Evolutionary conservation across 2,113 vertebrate genomes (phyloP).

Genomic region (Cephalopholis sonnerati): DNA sequence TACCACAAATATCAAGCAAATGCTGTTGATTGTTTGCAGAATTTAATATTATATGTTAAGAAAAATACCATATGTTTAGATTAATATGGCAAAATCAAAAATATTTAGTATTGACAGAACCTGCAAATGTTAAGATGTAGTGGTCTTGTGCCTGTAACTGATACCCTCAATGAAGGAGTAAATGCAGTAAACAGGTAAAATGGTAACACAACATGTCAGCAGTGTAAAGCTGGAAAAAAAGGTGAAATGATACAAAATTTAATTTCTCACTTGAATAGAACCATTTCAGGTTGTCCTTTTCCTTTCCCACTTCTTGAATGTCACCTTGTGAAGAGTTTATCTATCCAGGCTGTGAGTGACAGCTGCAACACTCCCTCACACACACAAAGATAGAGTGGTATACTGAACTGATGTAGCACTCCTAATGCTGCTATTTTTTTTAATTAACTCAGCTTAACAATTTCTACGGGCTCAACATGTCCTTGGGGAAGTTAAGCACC

Average conservation of each 20-base stretch:
- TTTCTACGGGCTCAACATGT: background rate
- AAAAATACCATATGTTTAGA: background rate
- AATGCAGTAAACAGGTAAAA: constrained; percentile 15
- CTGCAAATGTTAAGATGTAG: background rate
- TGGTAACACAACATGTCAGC: background rate
- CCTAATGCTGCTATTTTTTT: too few species aligned
- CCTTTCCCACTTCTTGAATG: constrained; percentile 50
- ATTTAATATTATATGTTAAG: background rate
- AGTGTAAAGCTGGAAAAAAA: background rate
- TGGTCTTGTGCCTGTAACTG: too few species aligned
- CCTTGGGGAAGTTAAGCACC: background rate
- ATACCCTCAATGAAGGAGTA: background rate
- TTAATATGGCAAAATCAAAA: too few species aligned
- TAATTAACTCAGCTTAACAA: too few species aligned
- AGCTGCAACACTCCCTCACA: background rate
- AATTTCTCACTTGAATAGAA: constrained; percentile 32
- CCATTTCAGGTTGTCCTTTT: constrained; percentile 39
- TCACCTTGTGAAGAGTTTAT: constrained; percentile 20
- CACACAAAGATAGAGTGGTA: background rate
- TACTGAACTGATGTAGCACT: background rate
- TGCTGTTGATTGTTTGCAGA: background rate
- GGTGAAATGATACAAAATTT: background rate
- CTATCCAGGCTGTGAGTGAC: background rate
- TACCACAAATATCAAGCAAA: background rate
- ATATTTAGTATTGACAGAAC: too few species aligned